Base-by-base conservation (phyloP, 2,888 invertebrate genomes). In the Strigamia crassipes region DNA sequence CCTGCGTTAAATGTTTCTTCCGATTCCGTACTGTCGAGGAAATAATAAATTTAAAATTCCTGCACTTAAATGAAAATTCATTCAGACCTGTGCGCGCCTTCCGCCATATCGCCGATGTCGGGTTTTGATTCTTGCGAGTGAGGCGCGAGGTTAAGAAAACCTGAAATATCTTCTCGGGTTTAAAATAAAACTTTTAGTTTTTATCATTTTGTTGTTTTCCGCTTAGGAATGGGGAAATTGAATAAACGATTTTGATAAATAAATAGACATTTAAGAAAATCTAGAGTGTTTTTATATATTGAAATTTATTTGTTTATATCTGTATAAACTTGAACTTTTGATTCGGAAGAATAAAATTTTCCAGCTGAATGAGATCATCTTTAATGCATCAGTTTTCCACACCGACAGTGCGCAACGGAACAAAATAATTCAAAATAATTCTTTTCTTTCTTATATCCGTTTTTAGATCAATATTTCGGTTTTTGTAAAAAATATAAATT, bases 1-100 rank as follows among this genome's bases (percentile, higher is more conserved):
- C 61, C 61, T 66, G 61, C 61, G 18, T 21, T 21, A 66, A 66
- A 66, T 23, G 61, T 66, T 66, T 66, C 61, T 66, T 66, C 61
- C 61, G 61, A 66, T 66, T 66, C 61, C 61, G 61, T 23, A 66
- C 10, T 66, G 18, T 66, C 0, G 21, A 66, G 61, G 61, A 66
- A 66, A 66, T 66, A 66, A 46, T n/a, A 46, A 46, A 13, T 46
- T 46, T 46, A n/a, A 46, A 46, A 46, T 10, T n/a, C 46, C 13
- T 46, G 46, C 15, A n/a, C 12, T 2, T n/a, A n/a, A 46, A n/a
- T 46, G 1, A 46, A 46, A 15, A 46, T 46, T 46, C 46, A 46
- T 46, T 46, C 46, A 46, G n/a, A 46, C n/a, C n/a, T 46, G n/a
- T 38, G 38, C 38, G n/a, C 10, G 38, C 38, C 38, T 38, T 38